phyloP scores from a whole-genome alignment of 2,888 invertebrate genomes.

The Copidosoma aretas region DNA sequence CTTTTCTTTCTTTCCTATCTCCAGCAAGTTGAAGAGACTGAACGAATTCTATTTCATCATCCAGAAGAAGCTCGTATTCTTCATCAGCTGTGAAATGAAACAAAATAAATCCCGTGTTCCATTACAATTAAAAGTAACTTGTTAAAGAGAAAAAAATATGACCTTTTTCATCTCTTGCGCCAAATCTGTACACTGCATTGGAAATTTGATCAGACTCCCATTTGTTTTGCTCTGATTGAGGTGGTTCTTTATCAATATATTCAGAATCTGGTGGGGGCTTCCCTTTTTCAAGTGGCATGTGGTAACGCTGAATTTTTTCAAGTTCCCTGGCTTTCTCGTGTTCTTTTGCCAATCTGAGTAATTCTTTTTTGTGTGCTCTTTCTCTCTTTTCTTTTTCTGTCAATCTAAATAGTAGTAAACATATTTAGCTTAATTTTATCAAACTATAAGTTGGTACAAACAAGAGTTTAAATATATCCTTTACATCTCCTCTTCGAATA shows the following conservation, averaged over 20 bases:
- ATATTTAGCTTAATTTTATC: slow-evolving; percentile 15
- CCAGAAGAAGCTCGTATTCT: slow-evolving; percentile 91
- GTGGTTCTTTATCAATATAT: slow-evolving; percentile 67
- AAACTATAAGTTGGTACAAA: background rate
- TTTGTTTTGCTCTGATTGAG: slow-evolving; percentile 86
- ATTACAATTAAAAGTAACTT: background rate
- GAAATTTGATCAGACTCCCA: slow-evolving; percentile 98
- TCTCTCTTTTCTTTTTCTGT: slow-evolving; percentile 86
- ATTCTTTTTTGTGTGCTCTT: slow-evolving; percentile 87
- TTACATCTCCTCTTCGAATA: slow-evolving; percentile 87
- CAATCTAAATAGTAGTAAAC: slow-evolving; percentile 66
- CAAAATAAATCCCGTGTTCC: background rate
- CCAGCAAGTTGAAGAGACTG: slow-evolving; percentile 86
- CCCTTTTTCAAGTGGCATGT: slow-evolving; percentile 89
- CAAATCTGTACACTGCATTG: slow-evolving; percentile 90
- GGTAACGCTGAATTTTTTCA: slow-evolving; percentile 91
- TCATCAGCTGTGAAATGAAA: slow-evolving; percentile 64
- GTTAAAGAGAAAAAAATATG: slow-evolving; percentile 3
- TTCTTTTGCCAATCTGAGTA: slow-evolving; percentile 89
- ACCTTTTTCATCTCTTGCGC: slow-evolving; percentile 81
- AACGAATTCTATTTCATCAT: slow-evolving; percentile 98
- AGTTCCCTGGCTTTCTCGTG: slow-evolving; percentile 94
- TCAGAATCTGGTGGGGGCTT: slow-evolving; percentile 88
- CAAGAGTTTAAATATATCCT: background rate
- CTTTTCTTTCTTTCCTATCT: slow-evolving; percentile 62